These are phyloP conservation scores for Bufotes viridis DNA, from an alignment of 2,797 vertebrate genomes.

Conservation along the genomic window DNA sequence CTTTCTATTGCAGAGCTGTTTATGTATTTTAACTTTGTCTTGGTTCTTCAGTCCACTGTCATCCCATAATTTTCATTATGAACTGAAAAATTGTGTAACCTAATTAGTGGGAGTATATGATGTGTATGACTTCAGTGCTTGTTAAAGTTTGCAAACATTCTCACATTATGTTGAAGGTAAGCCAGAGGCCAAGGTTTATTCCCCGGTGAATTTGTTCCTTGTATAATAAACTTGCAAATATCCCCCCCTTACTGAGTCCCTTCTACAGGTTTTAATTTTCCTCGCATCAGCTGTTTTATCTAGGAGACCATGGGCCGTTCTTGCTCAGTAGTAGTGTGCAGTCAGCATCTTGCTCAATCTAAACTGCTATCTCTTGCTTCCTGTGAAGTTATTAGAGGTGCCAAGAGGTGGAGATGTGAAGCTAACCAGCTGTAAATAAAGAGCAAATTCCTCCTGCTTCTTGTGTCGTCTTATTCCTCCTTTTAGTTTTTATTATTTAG, in stretches of 20 bases:
- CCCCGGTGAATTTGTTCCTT: background rate
- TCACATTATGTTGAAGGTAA: background rate
- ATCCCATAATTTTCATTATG: background rate
- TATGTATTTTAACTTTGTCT: slow-evolving; percentile 8
- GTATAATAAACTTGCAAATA: background rate
- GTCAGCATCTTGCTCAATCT: slow-evolving; percentile 6
- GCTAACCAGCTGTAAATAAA: slow-evolving; percentile 52
- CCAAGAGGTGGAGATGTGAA: slow-evolving; percentile 40
- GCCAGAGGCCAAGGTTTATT: background rate
- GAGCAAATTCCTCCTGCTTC: slow-evolving; percentile 42
- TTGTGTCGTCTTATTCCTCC: background rate
- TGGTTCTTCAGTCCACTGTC: background rate
- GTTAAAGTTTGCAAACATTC: background rate
- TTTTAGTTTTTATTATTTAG: background rate
- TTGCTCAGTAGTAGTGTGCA: background rate
- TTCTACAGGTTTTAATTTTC: background rate
- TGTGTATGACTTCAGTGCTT: background rate
- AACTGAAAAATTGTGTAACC: background rate
- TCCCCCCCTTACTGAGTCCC: background rate
- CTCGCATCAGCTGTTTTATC: background rate
- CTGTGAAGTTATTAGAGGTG: slow-evolving; percentile 37
- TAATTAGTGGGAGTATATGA: background rate
- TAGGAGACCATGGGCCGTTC: background rate
- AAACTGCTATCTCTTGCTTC: slow-evolving; percentile 25
- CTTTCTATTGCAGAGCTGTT: background rate